phyloP scores from a whole-genome alignment of 2,888 invertebrate genomes.

The Trichogramma dendrolimi region DNA sequence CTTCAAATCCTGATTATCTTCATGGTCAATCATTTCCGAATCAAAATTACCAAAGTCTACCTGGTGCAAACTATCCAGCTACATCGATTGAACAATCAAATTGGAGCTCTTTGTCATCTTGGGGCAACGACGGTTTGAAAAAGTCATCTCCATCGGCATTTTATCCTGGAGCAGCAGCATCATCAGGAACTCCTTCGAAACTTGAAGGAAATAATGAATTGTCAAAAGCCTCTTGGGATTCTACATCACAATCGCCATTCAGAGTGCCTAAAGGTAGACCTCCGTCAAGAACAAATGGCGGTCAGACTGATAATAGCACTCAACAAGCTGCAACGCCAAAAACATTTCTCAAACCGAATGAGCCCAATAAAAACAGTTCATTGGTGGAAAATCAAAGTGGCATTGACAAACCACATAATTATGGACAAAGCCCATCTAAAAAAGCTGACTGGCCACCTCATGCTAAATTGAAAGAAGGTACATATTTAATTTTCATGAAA shows the following conservation, averaged over 20 bases:
- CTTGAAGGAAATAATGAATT: conserved; percentile 13
- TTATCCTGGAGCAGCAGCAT: not conserved
- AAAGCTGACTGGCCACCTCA: conserved; percentile 39
- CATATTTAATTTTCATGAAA: not conserved
- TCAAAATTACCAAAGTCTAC: conserved; percentile 23
- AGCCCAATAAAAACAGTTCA: conserved; percentile 55
- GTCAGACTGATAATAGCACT: conserved; percentile 51
- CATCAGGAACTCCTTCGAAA: conserved; percentile 5
- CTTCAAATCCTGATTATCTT: conserved; percentile 30
- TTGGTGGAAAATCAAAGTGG: conserved; percentile 34
- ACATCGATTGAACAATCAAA: conserved; percentile 22
- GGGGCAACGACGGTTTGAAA: conserved; percentile 24
- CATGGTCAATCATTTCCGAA: conserved; percentile 28
- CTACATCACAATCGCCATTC: conserved; percentile 57
- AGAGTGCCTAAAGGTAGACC: conserved; percentile 64
- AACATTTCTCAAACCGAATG: conserved; percentile 64
- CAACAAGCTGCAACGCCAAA: conserved; percentile 46
- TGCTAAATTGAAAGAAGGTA: conserved; percentile 41
- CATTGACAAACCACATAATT: conserved; percentile 28
- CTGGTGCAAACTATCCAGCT: conserved; percentile 12
- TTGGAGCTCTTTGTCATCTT: conserved; percentile 27
- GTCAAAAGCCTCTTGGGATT: conserved; percentile 29
- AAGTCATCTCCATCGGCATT: conserved; percentile 11
- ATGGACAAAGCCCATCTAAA: conserved; percentile 33
- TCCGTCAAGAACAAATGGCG: conserved; percentile 56